phyloP scores from a whole-genome alignment of 2,113 vertebrate genomes.

The Misgurnus anguillicaudatus region DNA sequence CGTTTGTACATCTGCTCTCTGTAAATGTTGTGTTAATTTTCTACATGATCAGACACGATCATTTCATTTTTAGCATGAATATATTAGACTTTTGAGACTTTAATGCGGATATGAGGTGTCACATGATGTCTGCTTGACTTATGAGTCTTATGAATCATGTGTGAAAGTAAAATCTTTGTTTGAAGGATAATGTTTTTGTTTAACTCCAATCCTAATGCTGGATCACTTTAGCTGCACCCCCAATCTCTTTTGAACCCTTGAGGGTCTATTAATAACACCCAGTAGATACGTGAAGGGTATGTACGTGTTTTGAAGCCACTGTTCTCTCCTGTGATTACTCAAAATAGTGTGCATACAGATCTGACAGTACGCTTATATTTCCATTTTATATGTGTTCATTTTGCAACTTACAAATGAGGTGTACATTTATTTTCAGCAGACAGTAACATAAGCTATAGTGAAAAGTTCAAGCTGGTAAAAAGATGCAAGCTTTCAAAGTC shows the following conservation, averaged over 20 bases:
- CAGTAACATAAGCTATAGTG: too few species aligned
- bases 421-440: too few species aligned
- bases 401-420: not conserved
- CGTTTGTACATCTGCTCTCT: too few species aligned
- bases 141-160: not conserved
- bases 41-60: not conserved
- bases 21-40: too few species aligned
- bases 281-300: conserved; percentile 12
- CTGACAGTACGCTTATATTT: not conserved
- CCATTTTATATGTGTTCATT: not conserved
- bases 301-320: not conserved
- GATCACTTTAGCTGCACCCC: not conserved
- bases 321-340: not conserved
- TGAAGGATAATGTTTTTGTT: not conserved
- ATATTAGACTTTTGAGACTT: not conserved
- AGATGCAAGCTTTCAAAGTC: too few species aligned
- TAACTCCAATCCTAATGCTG: not conserved
- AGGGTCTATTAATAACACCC: conserved; percentile 15
- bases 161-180: not conserved
- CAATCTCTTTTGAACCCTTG: not conserved
- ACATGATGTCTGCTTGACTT: not conserved
- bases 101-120: not conserved
- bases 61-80: not conserved
- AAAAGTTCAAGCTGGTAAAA: too few species aligned
- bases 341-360: not conserved